Base-by-base conservation (phyloP, 2,888 invertebrate genomes). In the Euphydryas editha region DNA sequence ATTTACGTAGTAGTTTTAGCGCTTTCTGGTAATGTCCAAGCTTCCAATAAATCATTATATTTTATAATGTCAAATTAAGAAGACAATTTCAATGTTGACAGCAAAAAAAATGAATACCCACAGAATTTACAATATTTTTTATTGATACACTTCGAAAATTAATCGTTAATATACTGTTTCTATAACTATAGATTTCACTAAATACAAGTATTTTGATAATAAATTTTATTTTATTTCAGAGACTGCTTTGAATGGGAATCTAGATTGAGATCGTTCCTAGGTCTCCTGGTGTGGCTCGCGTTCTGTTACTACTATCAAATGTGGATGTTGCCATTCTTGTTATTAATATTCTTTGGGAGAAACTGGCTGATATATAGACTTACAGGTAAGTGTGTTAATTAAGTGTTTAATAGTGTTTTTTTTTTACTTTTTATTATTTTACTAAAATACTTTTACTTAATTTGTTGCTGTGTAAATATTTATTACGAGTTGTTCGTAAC, bases 221-320 rank as follows among this genome's bases (percentile, higher is more conserved):
- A 24, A 39, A 49, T 56, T 15, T 10, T 8, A 10, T 15, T 42
- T 20, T 17, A 37, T 92, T 88, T 10, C 85, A 97, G 97, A 93
- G 98, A 98, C 85, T 99, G 98, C 85, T 98, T 99, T 82, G 97
- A 98, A 87, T 99, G 99, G 99, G 98, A 99, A 81, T 98, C 97
- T 6, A 96, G 96, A 62, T 84, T 97, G 46, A 94, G 97, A 73
- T 98, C 98, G 73, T 94, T 97, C 75, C 88, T 96, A 49, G 98
- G 98, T 0, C 94, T 99, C 59, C 88, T 97, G 20, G 90, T 96
- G 17, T 99, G 98, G 95, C 94, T 99, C 61, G 91, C 98, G 0
- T 95, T 97, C 63, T 98, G 98, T 78, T 98, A 98, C 85, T 98
- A 97, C 88, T 98, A 99, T 82, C 96, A 99, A 86, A 96, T 98